phyloP scores from a whole-genome alignment of 2,888 invertebrate species.

The Pinctada fucata region DNA sequence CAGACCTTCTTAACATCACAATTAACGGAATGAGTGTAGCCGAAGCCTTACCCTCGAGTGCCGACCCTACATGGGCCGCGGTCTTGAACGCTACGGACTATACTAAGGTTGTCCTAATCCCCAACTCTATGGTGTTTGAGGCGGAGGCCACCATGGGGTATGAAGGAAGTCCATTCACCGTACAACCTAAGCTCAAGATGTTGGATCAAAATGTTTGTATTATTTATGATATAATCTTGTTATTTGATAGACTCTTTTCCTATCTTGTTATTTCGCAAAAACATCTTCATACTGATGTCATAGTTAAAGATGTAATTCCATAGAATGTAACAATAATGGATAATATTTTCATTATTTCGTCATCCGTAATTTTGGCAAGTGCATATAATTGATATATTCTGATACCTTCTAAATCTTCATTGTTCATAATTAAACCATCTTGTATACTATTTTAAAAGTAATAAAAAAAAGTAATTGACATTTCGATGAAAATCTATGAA shows the following conservation, averaged over 20 bases:
- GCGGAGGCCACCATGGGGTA: slow-evolving; percentile 16
- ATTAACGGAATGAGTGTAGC: slow-evolving; percentile 28
- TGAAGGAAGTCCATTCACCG: slow-evolving; percentile 34
- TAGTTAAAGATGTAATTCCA: too few species aligned
- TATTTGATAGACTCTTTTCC: neutral
- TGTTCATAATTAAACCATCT: too few species aligned
- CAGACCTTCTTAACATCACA: slow-evolving; percentile 40
- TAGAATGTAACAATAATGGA: too few species aligned
- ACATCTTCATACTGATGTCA: too few species aligned
- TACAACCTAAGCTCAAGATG: slow-evolving; percentile 35
- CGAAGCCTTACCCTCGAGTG: slow-evolving; percentile 30
- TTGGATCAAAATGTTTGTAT: slow-evolving; percentile 29
- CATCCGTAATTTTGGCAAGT: too few species aligned
- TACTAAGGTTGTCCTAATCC: slow-evolving; percentile 21
- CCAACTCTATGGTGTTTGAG: slow-evolving; percentile 13
- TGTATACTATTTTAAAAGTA: too few species aligned
- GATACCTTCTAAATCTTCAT: too few species aligned
- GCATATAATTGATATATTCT: too few species aligned
- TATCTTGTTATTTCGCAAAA: neutral
- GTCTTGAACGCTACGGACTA: slow-evolving; percentile 23
- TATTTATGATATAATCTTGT: neutral
- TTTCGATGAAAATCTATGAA: too few species aligned
- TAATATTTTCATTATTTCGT: too few species aligned
- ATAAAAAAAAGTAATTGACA: too few species aligned
- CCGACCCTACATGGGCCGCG: slow-evolving; percentile 31